Evolutionary conservation across 2,888 invertebrate species (phyloP), one percentile per base, ranked within the genome.

Genomic region (Byasa hedistus): DNA sequence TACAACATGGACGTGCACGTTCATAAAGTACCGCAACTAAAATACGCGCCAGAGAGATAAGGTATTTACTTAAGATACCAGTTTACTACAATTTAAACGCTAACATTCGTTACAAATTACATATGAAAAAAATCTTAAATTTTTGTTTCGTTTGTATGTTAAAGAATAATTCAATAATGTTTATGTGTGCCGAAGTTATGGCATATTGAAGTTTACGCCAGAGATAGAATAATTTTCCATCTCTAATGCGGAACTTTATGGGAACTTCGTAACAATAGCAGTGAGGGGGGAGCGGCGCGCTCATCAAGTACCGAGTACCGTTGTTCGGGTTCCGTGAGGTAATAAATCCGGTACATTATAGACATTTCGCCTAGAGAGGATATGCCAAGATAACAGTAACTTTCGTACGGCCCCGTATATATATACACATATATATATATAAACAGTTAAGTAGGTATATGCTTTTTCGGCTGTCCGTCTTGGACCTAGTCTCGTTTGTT

Each of bases 381-480:
- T 92, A 92, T 92, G 91, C 90, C 91, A 90, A 92, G 92, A 92
- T 92, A 92, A 92, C 92, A 92, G 92, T 92, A 92, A 92, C 91
- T 92, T 92, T 91, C 88, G 90, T 91, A 88, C 87, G 83, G 82
- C 85, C 85, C 87, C 86, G 73, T 76, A 78, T 67, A 69, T 85
- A 82, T 84, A 83, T 79, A n/a, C n/a, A n/a, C n/a, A 82, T 87
- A 44, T 32, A 32, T 32, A 32, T 32, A 32, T 10, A 32, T 32
- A 87, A 82, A 85, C 78, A 72, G 76, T 78, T 76, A 70, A 73
- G 73, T 76, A 75, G 70, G 75, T 81, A 76, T 55, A 56, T 73
- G 83, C 85, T 83, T 79, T 80, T 80, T 83, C 79, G 79, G 79
- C 77, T 78, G 82, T 80, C 78, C 82, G 83, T 79, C 81, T 84